Base-by-base conservation (phyloP, 2,113 vertebrate species). In the Varanus salvator region DNA sequence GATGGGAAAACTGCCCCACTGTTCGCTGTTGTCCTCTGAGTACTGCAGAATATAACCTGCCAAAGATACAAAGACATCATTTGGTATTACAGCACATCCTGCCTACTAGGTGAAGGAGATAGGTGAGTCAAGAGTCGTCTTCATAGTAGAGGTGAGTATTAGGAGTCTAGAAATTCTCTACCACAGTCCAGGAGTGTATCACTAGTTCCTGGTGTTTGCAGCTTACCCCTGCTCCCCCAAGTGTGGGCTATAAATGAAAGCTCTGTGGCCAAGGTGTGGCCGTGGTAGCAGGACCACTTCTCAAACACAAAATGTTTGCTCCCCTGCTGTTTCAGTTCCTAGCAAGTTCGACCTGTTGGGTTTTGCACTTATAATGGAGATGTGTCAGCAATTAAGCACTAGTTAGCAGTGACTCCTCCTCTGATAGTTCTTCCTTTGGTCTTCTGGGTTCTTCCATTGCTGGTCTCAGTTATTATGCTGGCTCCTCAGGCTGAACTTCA, bases 1-100 rank as follows among this genome's bases (percentile, higher is more conserved):
- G 96, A 99, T 99, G 89, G 99, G 98, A 85, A 99, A 98, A 92
- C 98, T 99, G 48, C 98, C 99, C 99, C 99, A 99, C 91, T 99
- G 98, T 93, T 99, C 99, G 4, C 99, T 99, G 97, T 99, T 99
- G 83, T 99, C 99, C 94, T 99, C 99, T 0, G 99, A 99, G 89
- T 99, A 99, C 94, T 99, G 99, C 95, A 99, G 90, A 66, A 99
- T 99, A 87, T 99, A 99, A 19, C 99, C 99, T 99, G 91, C 0
- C 69, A 80, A 38, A 31, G 84, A 91, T 89, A 19, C 2, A 8
- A 0, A 77, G 44, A 48, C 23, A 23, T 77, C 34, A 78, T 31
- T 0, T 0, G 69, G 27, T n/a, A 48, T 31, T 84, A 44, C 91
- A 8, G 2, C 11, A 31, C 2, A 7, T n/a, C 50, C 25, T 80